Conservation (phyloP, 2,797 vertebrate species). For the Acanthurus tractus region DNA sequence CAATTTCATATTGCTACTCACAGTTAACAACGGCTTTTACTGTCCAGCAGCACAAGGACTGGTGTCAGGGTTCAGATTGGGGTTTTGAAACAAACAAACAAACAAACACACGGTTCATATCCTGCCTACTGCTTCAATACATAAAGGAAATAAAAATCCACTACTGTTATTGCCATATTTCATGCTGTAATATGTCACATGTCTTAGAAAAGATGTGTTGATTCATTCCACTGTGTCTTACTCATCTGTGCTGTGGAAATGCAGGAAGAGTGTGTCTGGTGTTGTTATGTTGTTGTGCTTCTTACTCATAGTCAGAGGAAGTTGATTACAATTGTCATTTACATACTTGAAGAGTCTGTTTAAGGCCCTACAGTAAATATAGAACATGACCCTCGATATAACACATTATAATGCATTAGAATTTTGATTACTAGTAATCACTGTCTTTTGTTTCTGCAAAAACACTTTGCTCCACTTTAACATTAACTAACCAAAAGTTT, state of each 20-base stretch:
- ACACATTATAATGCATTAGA: background rate
- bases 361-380: background rate
- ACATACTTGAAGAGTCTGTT: conserved; percentile 11
- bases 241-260: conserved; percentile 9
- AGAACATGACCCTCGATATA: background rate
- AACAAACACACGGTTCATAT: too few relatives aligned
- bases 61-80: background rate
- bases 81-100: conserved; percentile 1
- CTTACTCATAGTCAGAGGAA: conserved; percentile 16
- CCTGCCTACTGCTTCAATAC: too few relatives aligned
- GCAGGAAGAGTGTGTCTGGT: background rate
- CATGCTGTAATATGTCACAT: conserved; percentile 7
- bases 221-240: conserved; percentile 24
- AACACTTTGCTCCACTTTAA: background rate
- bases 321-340: conserved; percentile 17
- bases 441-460: background rate
- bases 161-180: background rate
- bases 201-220: background rate
- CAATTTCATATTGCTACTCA: conserved; percentile 21
- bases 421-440: background rate
- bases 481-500: background rate
- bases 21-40: conserved; percentile 28
- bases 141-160: conserved; percentile 33
- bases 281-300: conserved; percentile 1
- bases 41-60: background rate